phyloP scores from a whole-genome alignment of 2,797 vertebrate genomes.

The Hydrophis major region DNA sequence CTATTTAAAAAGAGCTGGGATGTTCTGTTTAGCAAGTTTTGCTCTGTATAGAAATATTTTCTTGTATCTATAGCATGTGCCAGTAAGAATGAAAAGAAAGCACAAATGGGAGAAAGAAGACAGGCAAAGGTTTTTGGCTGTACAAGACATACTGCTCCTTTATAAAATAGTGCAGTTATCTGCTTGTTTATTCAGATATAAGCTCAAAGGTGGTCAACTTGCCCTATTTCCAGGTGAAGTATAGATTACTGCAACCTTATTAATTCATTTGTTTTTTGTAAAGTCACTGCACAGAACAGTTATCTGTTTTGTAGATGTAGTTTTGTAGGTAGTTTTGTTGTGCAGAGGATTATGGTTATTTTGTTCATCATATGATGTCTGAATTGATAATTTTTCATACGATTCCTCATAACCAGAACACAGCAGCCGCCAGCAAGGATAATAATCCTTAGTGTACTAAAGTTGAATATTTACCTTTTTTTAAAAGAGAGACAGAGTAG shows the following conservation, averaged over 20 bases:
- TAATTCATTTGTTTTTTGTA: background rate
- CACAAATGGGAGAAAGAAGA: background rate
- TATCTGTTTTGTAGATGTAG: no score
- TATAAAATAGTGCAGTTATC: background rate
- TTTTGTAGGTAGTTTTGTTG: background rate
- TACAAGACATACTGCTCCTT: background rate
- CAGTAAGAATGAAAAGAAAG: background rate
- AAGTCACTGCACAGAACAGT: background rate
- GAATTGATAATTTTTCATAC: background rate
- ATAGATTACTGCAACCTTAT: background rate
- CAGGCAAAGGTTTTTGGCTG: background rate
- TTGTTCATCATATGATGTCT: background rate
- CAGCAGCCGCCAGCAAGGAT: background rate
- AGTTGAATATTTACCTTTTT: background rate
- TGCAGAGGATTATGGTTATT: background rate
- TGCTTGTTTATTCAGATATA: background rate
- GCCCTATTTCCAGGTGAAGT: background rate
- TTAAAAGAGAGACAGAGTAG: background rate
- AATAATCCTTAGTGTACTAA: background rate
- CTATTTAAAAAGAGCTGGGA: background rate
- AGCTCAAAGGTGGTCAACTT: background rate
- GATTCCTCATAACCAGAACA: background rate
- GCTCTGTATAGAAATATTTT: background rate
- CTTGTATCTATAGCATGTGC: background rate
- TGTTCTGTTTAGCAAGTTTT: background rate